Evolutionary conservation across 30 jellyfish, hydroid and myxozoan genomes (phyloP), one percentile per base, ranked within the genome.

Genomic region (Cassiopea xamachana): DNA sequence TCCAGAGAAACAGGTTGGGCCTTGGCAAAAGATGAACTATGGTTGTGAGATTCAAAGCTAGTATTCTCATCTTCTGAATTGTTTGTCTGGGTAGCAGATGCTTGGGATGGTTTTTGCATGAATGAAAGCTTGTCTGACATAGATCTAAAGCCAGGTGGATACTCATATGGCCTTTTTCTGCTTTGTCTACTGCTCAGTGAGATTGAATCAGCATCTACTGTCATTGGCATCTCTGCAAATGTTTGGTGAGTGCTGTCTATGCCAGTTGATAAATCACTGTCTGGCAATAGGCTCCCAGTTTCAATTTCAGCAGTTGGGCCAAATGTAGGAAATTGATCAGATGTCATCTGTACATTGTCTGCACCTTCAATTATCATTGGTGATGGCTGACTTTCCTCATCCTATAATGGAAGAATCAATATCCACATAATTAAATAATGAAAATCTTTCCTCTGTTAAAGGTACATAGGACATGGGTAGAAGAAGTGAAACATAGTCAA

Each of bases 111-210:
- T 15, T 62, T 76, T 39, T 87, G 51, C 85, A 87, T 87, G 80
- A 87, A 87, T 9, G 55, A 70, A 18, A 87, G 84, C 58, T 51
- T 76, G 80, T 87, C 94, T 19, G 89, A 60, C 78, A 87, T 45
- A 1, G 94, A 58, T 48, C 85, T 47, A 48, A 87, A 87, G 46
- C 94, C 89, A 59, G 74, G 77, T 8, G 89, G 94, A 15, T 44
- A 77, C 62, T 13, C 59, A 68, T 9, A 43, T 27, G 69, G 27
- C 68, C 81, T 75, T 16, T 86, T 75, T 44, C 87, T 19, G 55
- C n/a, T 71, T 9, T n/a, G 80, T 15, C 55, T 5, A 10, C 55
- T 39, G 27, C 27, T 43, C 51, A 19, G 4, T 27, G 27, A 71
- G 7, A 39, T 14, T 1, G 51, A n/a, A 5, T 43, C 39, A 55